Evolutionary conservation across 2,888 invertebrate species (phyloP).

Genomic region (Drosophila formosana): DNA sequence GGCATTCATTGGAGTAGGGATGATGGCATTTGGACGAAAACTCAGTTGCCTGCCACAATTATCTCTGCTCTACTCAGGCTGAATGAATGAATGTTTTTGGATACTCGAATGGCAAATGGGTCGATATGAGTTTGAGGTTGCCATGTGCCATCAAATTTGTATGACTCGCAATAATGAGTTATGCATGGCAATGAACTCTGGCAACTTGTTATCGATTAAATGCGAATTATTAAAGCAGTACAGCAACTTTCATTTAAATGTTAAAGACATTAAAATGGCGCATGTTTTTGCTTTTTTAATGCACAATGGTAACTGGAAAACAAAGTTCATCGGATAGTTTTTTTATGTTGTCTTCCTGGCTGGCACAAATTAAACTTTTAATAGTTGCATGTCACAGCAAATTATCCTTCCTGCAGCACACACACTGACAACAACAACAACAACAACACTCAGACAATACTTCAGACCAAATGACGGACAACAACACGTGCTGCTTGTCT

Average conservation of each 20-base stretch:
- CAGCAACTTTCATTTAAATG: background rate
- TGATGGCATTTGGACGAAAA: conserved; percentile 30
- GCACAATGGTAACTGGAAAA: conserved; percentile 12
- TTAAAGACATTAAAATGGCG: background rate
- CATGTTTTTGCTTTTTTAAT: background rate
- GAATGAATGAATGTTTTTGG: conserved; percentile 12
- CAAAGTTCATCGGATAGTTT: conserved; percentile 17
- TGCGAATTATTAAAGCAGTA: too few species aligned
- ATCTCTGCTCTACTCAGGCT: conserved; percentile 23
- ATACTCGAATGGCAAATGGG: conserved; percentile 17
- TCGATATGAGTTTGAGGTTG: conserved; percentile 16
- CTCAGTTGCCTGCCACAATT: conserved; percentile 42
- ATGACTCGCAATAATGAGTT: conserved; percentile 21
- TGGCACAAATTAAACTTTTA: conserved; percentile 69
- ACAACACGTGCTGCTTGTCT: conserved; percentile 18
- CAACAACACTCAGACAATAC: conserved; percentile 42
- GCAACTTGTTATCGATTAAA: background rate
- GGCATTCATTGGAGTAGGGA: conserved; percentile 50
- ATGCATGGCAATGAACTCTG: conserved; percentile 2
- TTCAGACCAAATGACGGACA: conserved; percentile 41
- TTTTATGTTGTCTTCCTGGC: conserved; percentile 18
- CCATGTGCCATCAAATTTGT: background rate
- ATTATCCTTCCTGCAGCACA: conserved; percentile 58
- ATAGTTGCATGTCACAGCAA: conserved; percentile 64
- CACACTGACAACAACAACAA: conserved; percentile 49